Evolutionary conservation across 2,888 invertebrate genomes (phyloP), one percentile per base, ranked within the genome.

Genomic region (Hyles lineata): DNA sequence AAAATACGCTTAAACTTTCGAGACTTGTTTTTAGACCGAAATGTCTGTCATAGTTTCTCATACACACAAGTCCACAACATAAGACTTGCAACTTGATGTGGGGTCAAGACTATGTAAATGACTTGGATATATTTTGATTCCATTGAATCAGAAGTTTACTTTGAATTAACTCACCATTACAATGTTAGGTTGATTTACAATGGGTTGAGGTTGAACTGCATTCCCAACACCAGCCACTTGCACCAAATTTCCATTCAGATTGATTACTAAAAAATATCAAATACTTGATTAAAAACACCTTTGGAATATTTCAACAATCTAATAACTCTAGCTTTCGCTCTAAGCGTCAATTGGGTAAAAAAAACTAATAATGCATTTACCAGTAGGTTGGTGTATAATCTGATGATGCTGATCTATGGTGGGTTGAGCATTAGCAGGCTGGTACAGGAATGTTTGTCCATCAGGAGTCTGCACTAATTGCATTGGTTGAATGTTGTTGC

Each of bases 361-460:
- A 29, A 23, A 21, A 19, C 29, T 21, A 6, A 1, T 52, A 23
- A 58, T 43, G 25, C 15, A 78, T 75, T 85, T 83, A 96, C 96
- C 95, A 70, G 95, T 82, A 1, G 94, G 94, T 77, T 93, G 94
- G 75, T 94, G 94, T 71, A 94, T 82, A 3, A 94, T 90, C 77
- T 93, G 94, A 72, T 93, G 93, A 72, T 93, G 93, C 75, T 93
- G 93, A 75, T 94, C 93, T 0, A 94, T 88, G 8, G 92, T 82
- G 0, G 89, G 89, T 74, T 92, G 92, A 0, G 91, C 81, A 59
- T 74, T 89, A 0, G 89, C 83, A 0, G 98, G 98, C 87, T 99
- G 98, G 88, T 98, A 98, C 73, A 98, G 96, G 81, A 98, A 97
- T 0, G 98, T 98, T 90, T 99, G 99, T 0, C 99, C 99, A 90